Evolutionary conservation across 2,113 vertebrate species (phyloP).

Genomic region (Dasyprocta punctata): DNA sequence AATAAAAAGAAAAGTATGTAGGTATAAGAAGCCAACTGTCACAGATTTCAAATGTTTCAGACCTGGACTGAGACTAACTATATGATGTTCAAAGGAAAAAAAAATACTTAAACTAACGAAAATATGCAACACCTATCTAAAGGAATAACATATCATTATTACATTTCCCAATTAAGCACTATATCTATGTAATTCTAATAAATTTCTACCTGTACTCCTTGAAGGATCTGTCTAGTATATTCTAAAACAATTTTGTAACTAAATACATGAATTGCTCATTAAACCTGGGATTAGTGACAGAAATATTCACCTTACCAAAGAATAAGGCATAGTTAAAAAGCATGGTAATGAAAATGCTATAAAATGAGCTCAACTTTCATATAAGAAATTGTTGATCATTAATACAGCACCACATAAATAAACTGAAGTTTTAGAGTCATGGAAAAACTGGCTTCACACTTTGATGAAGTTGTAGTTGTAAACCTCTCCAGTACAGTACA

Average conservation of each 20-base stretch:
- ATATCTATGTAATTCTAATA: background rate
- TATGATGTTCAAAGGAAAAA: background rate
- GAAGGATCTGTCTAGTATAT: background rate
- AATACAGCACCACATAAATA: background rate
- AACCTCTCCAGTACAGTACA: background rate
- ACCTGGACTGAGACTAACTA: slow-evolving; percentile 26
- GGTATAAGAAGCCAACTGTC: background rate
- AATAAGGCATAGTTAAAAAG: background rate
- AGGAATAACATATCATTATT: background rate
- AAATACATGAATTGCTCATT: background rate
- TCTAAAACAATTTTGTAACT: slow-evolving; percentile 2
- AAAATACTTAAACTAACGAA: background rate
- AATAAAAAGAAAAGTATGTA: slow-evolving; percentile 15
- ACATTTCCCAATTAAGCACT: background rate
- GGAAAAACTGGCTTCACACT: too few relatives aligned
- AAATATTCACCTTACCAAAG: background rate
- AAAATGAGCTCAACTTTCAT: background rate
- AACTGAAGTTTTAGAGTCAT: background rate
- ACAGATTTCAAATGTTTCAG: slow-evolving; percentile 16
- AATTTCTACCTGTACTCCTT: background rate
- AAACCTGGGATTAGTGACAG: background rate
- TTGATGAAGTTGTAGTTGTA: background rate
- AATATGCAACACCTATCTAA: background rate
- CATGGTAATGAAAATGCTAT: background rate
- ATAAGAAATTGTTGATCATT: background rate